These are phyloP conservation scores for Menura novaehollandiae DNA, from an alignment of 2,113 vertebrate species.

Conservation along the genomic window DNA sequence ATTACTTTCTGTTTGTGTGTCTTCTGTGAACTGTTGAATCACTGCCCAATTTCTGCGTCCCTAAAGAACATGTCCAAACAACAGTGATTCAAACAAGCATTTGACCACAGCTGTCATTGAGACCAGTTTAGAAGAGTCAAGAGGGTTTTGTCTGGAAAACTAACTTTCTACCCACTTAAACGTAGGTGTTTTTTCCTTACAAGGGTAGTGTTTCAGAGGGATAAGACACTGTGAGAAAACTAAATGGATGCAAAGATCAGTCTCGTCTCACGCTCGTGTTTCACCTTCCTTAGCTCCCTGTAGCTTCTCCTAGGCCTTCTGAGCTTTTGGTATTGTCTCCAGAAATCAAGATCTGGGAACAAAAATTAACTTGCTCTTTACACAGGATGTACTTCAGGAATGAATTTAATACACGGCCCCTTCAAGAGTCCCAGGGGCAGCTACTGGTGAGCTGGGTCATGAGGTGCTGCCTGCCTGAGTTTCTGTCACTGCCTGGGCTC, in stretches of 20 bases:
- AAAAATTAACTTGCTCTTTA: background rate
- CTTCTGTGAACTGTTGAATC: background rate
- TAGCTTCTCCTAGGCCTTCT: background rate
- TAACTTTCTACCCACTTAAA: background rate
- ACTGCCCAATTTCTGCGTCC: background rate
- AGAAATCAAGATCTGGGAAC: background rate
- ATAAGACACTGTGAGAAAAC: background rate
- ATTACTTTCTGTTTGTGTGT: background rate
- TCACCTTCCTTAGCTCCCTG: background rate
- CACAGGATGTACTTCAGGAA: background rate
- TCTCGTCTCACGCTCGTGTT: rapidly evolving
- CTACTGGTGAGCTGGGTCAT: background rate
- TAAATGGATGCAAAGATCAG: background rate
- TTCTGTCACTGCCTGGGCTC: background rate
- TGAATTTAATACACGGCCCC: background rate
- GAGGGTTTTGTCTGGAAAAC: background rate
- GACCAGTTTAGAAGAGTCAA: background rate
- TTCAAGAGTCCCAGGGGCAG: background rate
- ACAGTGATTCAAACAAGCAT: background rate
- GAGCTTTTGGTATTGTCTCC: background rate
- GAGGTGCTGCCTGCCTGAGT: background rate
- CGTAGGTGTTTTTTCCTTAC: background rate
- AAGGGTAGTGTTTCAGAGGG: background rate
- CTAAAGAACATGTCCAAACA: background rate
- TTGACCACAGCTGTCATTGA: background rate